These are phyloP conservation scores for Apaloderma vittatum DNA, from an alignment of 2,113 vertebrate genomes.

Conservation along the genomic window DNA sequence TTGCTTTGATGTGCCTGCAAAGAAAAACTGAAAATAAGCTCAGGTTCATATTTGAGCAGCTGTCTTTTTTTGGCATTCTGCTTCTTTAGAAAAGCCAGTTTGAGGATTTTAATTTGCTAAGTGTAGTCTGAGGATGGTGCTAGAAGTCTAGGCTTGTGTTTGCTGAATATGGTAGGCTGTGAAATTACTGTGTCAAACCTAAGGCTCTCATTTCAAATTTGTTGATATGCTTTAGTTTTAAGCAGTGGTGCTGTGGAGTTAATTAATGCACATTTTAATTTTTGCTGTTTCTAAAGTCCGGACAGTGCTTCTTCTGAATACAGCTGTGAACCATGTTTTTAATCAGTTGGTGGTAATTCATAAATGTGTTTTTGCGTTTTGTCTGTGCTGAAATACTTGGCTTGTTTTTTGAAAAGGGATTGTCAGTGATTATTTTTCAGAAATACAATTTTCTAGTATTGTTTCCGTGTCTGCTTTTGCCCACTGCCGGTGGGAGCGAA, in stretches of 20 bases:
- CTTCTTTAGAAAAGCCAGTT: neutral
- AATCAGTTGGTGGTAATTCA: neutral
- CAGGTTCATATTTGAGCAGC: neutral
- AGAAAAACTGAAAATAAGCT: neutral
- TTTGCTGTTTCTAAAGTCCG: neutral
- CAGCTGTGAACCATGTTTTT: neutral
- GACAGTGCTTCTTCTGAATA: neutral
- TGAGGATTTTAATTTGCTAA: neutral
- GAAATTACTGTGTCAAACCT: neutral
- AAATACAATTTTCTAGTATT: neutral
- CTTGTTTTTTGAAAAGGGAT: neutral
- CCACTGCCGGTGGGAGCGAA: neutral
- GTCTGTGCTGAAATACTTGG: neutral
- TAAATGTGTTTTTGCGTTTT: neutral
- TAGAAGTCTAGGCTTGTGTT: neutral
- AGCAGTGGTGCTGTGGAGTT: neutral
- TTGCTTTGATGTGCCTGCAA: neutral
- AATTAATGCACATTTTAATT: neutral
- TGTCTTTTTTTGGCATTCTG: neutral
- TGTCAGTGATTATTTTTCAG: neutral
- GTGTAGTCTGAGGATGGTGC: neutral
- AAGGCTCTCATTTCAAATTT: neutral
- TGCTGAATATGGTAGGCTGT: neutral
- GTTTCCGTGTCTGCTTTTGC: neutral
- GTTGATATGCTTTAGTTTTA: neutral